phyloP scores from a whole-genome alignment of 2,113 vertebrate genomes.

The Oncorhynchus clarkii region DNA sequence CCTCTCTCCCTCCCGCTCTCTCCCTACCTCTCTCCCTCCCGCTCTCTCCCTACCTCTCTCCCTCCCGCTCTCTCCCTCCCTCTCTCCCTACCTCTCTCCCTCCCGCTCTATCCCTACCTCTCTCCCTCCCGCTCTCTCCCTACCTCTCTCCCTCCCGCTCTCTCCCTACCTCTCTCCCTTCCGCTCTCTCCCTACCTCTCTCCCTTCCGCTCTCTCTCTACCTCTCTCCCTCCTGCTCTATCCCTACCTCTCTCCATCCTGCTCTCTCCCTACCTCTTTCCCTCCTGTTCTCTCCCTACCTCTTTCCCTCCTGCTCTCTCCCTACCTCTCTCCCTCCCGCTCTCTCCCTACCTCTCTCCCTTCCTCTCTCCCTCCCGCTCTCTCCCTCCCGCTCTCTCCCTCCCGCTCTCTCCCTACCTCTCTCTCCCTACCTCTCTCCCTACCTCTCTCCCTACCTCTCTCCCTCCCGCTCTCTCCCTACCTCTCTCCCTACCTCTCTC shows the following conservation, averaged over 20 bases:
- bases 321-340: no score
- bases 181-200: slow-evolving; percentile 2
- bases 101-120: not conserved
- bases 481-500: no score
- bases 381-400: not conserved
- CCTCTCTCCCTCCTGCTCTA: not conserved
- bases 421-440: no score
- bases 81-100: not conserved
- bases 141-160: not conserved
- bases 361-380: slow-evolving; percentile 5
- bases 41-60: no score
- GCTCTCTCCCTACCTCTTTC: slow-evolving; percentile 3
- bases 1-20: not conserved
- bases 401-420: no score
- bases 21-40: not conserved
- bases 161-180: not conserved
- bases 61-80: not conserved
- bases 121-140: slow-evolving; percentile 7
- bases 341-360: not conserved
- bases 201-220: no score
- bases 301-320: slow-evolving; percentile 10
- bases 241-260: no score
- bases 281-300: no score
- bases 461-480: not conserved
- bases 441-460: not conserved